Base-by-base conservation (phyloP, 2,888 invertebrate genomes). In the Acanthosepion esculentum region DNA sequence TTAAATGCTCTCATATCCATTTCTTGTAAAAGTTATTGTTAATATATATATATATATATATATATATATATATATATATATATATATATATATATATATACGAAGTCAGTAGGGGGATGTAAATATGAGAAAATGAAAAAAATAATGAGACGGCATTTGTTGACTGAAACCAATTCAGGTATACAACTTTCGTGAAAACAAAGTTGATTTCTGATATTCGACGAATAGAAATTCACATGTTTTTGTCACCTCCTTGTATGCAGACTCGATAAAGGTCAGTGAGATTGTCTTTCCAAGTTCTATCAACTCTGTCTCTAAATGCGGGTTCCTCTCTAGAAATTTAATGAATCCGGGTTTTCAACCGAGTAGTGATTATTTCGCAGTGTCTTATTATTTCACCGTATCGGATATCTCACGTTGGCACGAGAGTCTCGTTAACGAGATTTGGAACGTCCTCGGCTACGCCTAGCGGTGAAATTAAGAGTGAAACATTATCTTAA, bases 351-450 rank as follows among this genome's bases (percentile, higher is more conserved):
- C n/a, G 12, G n/a, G n/a, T n/a, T 78, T 78, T 78, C n/a, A 33
- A 78, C 12, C n/a, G 6, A 78, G n/a, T 33, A n/a, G n/a, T n/a
- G 78, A 78, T 78, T 78, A 78, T 78, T 78, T 78, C 78, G 12
- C n/a, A 15, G 5, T 78, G 78, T 78, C 78, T 78, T 78, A 78
- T 78, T 78, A 78, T 78, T n/a, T 15, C n/a, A 78, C 3, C n/a
- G n/a, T n/a, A 78, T 33, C n/a, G n/a, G 78, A 78, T 78, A 78
- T 78, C n/a, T 78, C 78, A 33, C n/a, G 5, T 78, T 78, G 78
- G 78, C 78, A 78, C 78, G 78, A 78, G n/a, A 78, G 78, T 78
- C 78, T 78, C n/a, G 78, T n/a, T 78, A 78, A 78, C 78, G n/a
- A 78, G 78, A 78, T n/a, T 78, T 92, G 92, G 92, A 48, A 92